Percentiles rank a stretch among this genome's conserved stretches.
These are phyloP conservation scores for Monomorium pharaonis DNA, from an alignment of 1,140 invertebrate genomes.

Conservation along the genomic window DNA sequence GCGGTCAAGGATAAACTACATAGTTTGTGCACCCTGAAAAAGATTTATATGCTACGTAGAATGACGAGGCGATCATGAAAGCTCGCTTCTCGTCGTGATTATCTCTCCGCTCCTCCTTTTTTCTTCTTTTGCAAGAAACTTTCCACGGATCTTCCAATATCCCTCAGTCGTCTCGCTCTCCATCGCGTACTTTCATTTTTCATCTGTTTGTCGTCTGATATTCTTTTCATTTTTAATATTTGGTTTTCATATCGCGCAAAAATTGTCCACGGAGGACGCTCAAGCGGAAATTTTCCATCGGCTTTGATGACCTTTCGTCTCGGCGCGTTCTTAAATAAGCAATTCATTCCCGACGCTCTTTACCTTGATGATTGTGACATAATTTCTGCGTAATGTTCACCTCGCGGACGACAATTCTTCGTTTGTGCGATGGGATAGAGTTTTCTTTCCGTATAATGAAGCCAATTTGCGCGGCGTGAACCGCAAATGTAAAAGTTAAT, in stretches of 20 bases:
- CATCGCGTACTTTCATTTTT: not conserved
- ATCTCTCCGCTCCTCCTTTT: not conserved
- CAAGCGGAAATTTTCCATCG: not conserved
- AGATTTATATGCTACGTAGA: conserved; percentile 20
- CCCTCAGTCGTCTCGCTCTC: not conserved
- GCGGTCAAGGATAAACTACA: conserved; percentile 41
- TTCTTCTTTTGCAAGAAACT: conserved; percentile 2
- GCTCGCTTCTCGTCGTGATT: conserved; percentile 24
- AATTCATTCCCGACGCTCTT: not conserved
- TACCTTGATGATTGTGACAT: conserved; percentile 5
- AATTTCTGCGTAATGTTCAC: conserved; percentile 14
- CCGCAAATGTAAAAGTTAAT: conserved; percentile 46
- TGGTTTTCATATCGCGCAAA: not conserved
- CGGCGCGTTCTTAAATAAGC: not conserved
- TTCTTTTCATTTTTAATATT: not conserved
- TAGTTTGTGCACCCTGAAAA: conserved; percentile 34
- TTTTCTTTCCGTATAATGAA: conserved; percentile 47
- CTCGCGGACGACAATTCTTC: conserved; percentile 27
- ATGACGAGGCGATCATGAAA: conserved; percentile 51
- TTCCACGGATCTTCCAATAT: not conserved
- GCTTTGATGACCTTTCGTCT: not conserved
- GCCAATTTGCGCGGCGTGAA: conserved; percentile 43
- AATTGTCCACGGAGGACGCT: not conserved
- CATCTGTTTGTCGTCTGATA: not conserved
- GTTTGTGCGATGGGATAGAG: conserved; percentile 11